Evolutionary conservation across 2,113 vertebrate genomes (phyloP), one percentile per base, ranked within the genome.

Genomic region (Urocynchramus pylzowi): DNA sequence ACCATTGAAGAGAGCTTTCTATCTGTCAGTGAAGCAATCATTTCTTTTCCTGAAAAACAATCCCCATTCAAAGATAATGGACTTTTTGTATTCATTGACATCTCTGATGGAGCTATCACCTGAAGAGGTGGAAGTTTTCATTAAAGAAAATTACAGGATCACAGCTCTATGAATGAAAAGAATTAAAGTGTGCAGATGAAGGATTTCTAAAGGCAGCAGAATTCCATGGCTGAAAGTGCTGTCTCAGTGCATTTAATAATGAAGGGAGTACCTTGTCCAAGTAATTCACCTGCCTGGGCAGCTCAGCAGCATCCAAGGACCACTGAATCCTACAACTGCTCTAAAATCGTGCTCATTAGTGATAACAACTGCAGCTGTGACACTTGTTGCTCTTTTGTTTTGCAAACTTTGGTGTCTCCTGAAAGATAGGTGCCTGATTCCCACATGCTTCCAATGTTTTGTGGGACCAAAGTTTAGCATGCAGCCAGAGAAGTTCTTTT

Each of bases 391-490:
- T 54, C 26, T 53, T 84, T 41, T 37, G 1, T 17, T 95, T 69
- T 67, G 24, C 16, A 54, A 33, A 69, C 20, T 7, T 24, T 44
- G 21, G 4, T 54, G 16, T 61, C 13, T 79, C 13, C 63, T n/a
- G 24, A 63, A 30, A 59, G 26, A 12, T 0, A 28, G 13, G 26
- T 4, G 5, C 17, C 28, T 41, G 22, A 68, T 82, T 76, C 39
- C 16, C 16, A 3, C 0, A 0, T n/a, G 6, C n/a, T 83, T 49
- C 56, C 21, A 5, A 0, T 7, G 37, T 54, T 80, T 56, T 37
- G 7, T 12, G 52, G 19, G 15, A 35, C 16, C 31, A 54, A 33
- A 59, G 4, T 16, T 35, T 33, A 76, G 10, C 53, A 61, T 12
- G 19, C 5, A 85, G 45, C 3, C 63, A 76, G 53, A 68, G 94